Base-by-base conservation (phyloP, 2,888 invertebrate species). In the Aromia moschata region DNA sequence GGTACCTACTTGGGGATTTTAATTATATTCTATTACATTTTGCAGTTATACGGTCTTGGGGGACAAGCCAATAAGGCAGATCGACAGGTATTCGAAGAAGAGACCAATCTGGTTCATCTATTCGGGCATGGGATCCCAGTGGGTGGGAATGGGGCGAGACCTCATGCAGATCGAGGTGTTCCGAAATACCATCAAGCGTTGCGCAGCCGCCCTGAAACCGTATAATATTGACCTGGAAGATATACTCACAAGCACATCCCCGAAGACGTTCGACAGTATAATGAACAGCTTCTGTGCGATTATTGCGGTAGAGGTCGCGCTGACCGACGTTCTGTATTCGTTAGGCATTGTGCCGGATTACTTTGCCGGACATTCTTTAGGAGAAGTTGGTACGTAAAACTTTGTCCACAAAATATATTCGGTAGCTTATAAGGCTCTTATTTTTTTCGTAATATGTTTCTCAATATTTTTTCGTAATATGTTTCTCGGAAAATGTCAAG, bases 351-450 rank as follows among this genome's bases (percentile, higher is more conserved):
- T 83, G 20, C 94, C 96, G 2, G 94, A 96, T 79, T 96, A 96
- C 53, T 93, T 98, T 74, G 85, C 96, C 49, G 97, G 97, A 0
- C 97, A 98, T 81, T 96, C 96, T 44, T 91, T 92, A 4, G 94
- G 94, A 16, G 94, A 94, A 81, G 84, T 92, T 70, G 90, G 89
- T 79, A 60, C 58, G 73, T 65, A 47, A n/a, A n/a, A n/a, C n/a
- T n/a, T n/a, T n/a, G n/a, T n/a, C n/a, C n/a, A n/a, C n/a, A n/a
- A n/a, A n/a, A n/a, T n/a, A n/a, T n/a, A n/a, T n/a, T n/a, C n/a
- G n/a, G n/a, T n/a, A n/a, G n/a, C n/a, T n/a, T n/a, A n/a, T n/a
- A n/a, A n/a, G n/a, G n/a, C n/a, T n/a, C n/a, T n/a, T n/a, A n/a
- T n/a, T n/a, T n/a, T n/a, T n/a, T n/a, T n/a, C n/a, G n/a, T n/a